Evolutionary conservation across 2,888 invertebrate genomes (phyloP), one percentile per base, ranked within the genome.

Genomic region (Gryllus longicercus): DNA sequence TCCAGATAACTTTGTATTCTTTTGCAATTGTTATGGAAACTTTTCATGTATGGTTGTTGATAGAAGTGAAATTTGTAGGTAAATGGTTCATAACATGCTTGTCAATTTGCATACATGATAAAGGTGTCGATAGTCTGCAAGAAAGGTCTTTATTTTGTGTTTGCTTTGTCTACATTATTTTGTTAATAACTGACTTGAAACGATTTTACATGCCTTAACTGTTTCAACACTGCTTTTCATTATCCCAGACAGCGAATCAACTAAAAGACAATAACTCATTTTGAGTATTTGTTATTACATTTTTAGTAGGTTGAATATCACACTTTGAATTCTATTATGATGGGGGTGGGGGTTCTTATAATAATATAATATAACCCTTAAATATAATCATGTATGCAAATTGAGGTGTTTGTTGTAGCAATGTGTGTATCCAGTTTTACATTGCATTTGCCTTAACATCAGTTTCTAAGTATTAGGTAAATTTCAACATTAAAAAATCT

Each of bases 201-300:
- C 38, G 38, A 38, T 38, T 25, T 38, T 38, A 14, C 63, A n/a
- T 63, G 63, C 63, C n/a, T 63, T n/a, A 63, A 63, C n/a, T 63
- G n/a, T 63, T n/a, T 63, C n/a, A 18, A n/a, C n/a, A 18, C n/a
- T 63, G 63, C 14, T 63, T 63, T 14, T 63, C n/a, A 63, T 14
- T 18, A 63, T 63, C 16, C 63, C 16, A 18, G 38, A n/a, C 63
- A 63, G 63, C 63, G 63, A 63, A 63, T 63, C 63, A 63, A 63
- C 63, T n/a, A 63, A 63, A 63, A n/a, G 63, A 63, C 63, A 63
- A 63, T 63, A 63, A 63, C 63, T 63, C 63, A 63, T 63, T 63
- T 63, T 8, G 11, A 18, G 63, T 38, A 63, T 63, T n/a, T n/a
- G n/a, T 63, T 63, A 14, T 38, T 38, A 38, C 8, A 38, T 38